Evolutionary conservation across 2,113 vertebrate genomes (phyloP).

Genomic region (Psammodynastes pulverulentus): DNA sequence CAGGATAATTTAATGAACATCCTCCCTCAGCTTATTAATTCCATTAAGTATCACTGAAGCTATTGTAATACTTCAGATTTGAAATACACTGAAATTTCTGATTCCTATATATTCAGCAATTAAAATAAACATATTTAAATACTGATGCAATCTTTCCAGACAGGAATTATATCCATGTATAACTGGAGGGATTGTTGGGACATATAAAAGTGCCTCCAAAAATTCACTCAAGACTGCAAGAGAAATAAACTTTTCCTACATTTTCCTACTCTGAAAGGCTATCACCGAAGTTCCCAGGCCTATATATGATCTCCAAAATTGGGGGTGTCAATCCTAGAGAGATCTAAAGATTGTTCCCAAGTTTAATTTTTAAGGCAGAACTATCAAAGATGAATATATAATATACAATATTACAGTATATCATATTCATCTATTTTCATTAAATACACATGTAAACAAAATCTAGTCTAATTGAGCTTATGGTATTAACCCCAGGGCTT

Average conservation of each 20-base stretch:
- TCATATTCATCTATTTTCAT: not conserved
- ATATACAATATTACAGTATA: not conserved
- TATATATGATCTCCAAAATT: not conserved
- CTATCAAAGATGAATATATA: not conserved
- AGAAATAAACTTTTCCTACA: not conserved
- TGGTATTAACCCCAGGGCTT: no score
- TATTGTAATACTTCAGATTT: not conserved
- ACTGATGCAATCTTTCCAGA: not conserved
- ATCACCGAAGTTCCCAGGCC: not conserved
- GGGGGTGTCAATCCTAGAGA: not conserved
- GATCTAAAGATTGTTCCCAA: not conserved
- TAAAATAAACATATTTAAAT: not conserved
- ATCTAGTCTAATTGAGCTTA: no score
- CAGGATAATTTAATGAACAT: fast-evolving
- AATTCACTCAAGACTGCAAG: not conserved
- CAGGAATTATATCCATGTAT: not conserved
- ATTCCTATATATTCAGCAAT: no score
- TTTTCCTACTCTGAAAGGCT: not conserved
- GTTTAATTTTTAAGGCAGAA: not conserved
- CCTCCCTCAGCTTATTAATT: not conserved
- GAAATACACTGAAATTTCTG: not conserved
- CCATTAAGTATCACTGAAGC: not conserved
- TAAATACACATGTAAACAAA: not conserved
- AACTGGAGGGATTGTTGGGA: not conserved
- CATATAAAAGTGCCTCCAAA: not conserved